These are phyloP conservation scores for Pteria penguin DNA, from an alignment of 2,888 invertebrate genomes.

Conservation along the genomic window DNA sequence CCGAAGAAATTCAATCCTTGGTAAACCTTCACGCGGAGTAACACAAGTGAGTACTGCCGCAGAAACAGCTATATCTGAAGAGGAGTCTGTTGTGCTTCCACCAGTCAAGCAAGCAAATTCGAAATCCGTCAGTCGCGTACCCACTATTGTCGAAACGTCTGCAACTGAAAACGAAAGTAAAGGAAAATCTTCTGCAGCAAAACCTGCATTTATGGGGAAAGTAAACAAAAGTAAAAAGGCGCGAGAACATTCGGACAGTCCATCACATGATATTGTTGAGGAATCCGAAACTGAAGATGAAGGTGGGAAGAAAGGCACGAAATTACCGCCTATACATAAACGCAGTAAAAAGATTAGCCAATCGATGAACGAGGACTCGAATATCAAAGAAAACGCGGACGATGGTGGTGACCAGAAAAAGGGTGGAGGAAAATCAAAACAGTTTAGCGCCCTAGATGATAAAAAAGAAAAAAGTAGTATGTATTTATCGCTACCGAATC, in stretches of 20 bases:
- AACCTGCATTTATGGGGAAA: conserved; percentile 28
- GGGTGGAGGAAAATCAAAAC: conserved; percentile 14
- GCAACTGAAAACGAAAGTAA: background rate
- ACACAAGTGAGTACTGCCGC: conserved; percentile 11
- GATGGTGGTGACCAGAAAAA: conserved; percentile 28
- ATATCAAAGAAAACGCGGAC: conserved; percentile 40
- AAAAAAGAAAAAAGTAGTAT: conserved; percentile 34
- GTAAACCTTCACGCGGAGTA: conserved; percentile 5
- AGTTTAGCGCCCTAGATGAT: conserved; percentile 29
- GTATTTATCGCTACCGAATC: conserved; percentile 21
- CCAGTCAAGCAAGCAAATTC: background rate
- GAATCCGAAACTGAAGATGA: conserved; percentile 17
- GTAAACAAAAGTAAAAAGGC: background rate
- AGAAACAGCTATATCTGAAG: conserved; percentile 6
- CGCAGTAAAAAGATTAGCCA: conserved; percentile 9
- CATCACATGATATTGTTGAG: background rate
- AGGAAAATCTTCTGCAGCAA: conserved; percentile 19
- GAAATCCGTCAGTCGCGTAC: background rate
- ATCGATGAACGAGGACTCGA: conserved; percentile 39
- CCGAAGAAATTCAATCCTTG: background rate
- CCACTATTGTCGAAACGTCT: conserved; percentile 1
- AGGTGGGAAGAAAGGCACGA: conserved; percentile 6
- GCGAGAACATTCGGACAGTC: background rate
- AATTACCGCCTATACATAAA: conserved; percentile 55
- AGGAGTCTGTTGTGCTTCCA: background rate